A percentile compares a stretch with the other conserved stretches of the same genome.
These are phyloP conservation scores for Chamaetylas fuelleborni DNA, from an alignment of 2,113 vertebrate genomes.

Conservation along the genomic window DNA sequence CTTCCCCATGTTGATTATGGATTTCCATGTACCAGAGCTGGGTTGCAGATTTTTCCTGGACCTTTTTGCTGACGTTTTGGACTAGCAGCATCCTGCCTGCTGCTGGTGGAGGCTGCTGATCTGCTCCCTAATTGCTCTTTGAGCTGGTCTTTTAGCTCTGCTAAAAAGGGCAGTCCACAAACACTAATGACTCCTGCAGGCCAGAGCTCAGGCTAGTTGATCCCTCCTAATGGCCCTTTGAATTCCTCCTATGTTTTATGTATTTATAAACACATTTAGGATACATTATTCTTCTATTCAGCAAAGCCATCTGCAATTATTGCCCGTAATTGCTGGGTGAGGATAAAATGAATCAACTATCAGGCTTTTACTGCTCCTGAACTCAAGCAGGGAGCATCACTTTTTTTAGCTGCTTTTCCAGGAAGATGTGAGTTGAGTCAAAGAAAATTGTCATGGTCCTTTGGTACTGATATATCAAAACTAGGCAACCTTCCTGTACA, in stretches of 20 bases:
- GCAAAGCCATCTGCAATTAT: conserved; percentile 45
- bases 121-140: conserved; percentile 14
- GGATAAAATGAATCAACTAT: conserved; percentile 2
- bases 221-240: conserved; percentile 13
- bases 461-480: neutral
- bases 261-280: conserved; percentile 56
- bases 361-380: neutral
- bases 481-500: neutral
- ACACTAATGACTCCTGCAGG: conserved; percentile 13
- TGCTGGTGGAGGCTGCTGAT: neutral
- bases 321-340: conserved; percentile 43
- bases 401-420: neutral
- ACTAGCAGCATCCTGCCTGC: neutral
- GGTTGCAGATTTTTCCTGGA: neutral
- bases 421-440: neutral
- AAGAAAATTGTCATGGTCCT: neutral
- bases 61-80: neutral
- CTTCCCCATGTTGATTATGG: neutral
- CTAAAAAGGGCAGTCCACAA: neutral
- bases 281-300: conserved; percentile 33
- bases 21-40: neutral
- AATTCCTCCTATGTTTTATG: conserved; percentile 2
- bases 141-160: neutral
- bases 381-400: neutral
- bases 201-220: conserved; percentile 20